Base-by-base conservation (phyloP, 2,113 vertebrate species). In the Neogale vison region DNA sequence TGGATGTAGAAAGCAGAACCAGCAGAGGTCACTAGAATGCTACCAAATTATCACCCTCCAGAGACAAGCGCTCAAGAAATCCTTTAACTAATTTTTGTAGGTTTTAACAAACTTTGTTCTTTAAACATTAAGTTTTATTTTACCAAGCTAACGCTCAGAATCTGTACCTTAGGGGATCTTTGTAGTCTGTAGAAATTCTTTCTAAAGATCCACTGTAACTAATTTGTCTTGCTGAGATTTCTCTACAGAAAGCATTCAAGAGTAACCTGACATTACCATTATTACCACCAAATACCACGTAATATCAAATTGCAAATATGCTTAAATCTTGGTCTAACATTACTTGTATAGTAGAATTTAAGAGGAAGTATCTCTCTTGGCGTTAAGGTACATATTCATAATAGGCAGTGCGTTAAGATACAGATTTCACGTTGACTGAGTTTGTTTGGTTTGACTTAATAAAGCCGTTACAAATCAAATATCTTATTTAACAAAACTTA, bases 1-100 rank as follows among this genome's bases (percentile, higher is more conserved):
- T 39, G 26, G 47, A 18, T 47, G 42, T 26, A 31, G 59, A 65
- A 72, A 15, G 31, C 17, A 59, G 50, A 3, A 29, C 45, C 71
- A 92, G 93, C 55, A 89, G 94, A 94, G 71, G 88, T 31, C 85
- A 71, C 74, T 31, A 88, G 82, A 47, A 45, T n/a, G 18, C 45
- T 34, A 20, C n/a, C 50, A 34, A 52, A 21, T 31, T 31, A 31
- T n/a, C 29, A 36, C 23, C 72, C 10, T 67, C 26, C 59, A 15
- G 81, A 85, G 67, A 92, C 4, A 61, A 63, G n/a, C 7, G 3
- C 31, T 69, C 34, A 11, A 0, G 36, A 88, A 76, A 69, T 1
- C 39, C 31, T 84, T 57, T n/a, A 52, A 67, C 4, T 2, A 26
- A 59, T 55, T 88, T 90, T 65, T 8, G 1, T 67, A 52, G 79